phyloP scores from a whole-genome alignment of 2,113 vertebrate species.

The Pelusios castaneus region DNA sequence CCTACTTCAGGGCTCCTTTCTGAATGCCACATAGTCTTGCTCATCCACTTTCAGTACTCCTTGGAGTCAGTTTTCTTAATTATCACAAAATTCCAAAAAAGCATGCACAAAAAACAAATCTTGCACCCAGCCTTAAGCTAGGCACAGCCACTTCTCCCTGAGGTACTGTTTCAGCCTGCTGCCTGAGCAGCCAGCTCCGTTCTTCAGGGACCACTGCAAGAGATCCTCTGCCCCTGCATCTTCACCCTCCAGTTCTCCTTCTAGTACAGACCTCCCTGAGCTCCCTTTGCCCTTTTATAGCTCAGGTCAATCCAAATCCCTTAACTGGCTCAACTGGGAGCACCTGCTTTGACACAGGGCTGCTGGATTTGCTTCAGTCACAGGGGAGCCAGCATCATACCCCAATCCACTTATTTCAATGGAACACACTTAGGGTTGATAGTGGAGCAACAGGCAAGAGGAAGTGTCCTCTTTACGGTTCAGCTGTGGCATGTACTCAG shows the following conservation, averaged over 20 bases:
- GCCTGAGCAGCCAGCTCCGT: neutral
- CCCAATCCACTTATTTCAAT: neutral
- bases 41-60: neutral
- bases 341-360: neutral
- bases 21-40: neutral
- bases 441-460: neutral
- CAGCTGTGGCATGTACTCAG: neutral
- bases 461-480: neutral
- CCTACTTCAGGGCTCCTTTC: neutral
- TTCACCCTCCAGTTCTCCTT: neutral
- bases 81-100: neutral
- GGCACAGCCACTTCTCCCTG: neutral
- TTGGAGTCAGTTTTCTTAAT: neutral
- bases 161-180: neutral
- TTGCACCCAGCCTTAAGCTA: neutral
- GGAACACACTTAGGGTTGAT: neutral
- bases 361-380: neutral
- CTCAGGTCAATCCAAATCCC: neutral
- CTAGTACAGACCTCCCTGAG: neutral
- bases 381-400: neutral
- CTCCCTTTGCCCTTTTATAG: neutral
- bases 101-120: neutral
- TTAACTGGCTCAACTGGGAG: neutral
- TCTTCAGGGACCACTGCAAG: neutral
- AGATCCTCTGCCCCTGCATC: neutral